Conservation (phyloP, 2,888 invertebrate genomes). For the Hydroisotoma schaefferi region DNA sequence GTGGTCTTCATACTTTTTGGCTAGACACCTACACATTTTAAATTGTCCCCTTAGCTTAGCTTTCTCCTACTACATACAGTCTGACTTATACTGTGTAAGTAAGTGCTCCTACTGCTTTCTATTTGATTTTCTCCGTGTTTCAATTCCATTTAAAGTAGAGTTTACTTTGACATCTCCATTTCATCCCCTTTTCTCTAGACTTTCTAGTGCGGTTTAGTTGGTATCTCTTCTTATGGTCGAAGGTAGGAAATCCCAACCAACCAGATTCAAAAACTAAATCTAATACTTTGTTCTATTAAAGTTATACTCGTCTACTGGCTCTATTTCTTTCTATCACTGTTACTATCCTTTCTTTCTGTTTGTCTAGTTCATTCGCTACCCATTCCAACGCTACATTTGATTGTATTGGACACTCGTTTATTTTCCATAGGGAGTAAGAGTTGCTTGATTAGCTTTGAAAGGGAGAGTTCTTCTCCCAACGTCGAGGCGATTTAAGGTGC, state of each 20-base stretch:
- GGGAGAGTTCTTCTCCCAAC: neutral
- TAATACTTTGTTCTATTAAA: too few relatives aligned
- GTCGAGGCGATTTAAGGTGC: neutral
- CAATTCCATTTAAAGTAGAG: constrained; percentile 1
- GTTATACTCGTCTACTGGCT: too few relatives aligned
- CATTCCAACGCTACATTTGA: neutral
- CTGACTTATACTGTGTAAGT: neutral
- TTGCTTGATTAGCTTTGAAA: constrained; percentile 3
- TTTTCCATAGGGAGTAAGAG: constrained; percentile 6
- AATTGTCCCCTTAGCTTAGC: constrained; percentile 5
- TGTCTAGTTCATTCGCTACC: too few relatives aligned
- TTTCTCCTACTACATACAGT: neutral
- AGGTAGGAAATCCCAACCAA: neutral
- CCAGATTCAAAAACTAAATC: too few relatives aligned
- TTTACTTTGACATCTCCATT: constrained; percentile 11
- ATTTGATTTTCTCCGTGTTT: constrained; percentile 1
- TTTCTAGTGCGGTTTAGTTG: neutral
- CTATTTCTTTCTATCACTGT: too few relatives aligned
- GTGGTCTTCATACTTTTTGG: too few relatives aligned
- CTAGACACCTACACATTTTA: too few relatives aligned
- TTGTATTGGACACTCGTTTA: constrained; percentile 3
- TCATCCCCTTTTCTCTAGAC: neutral
- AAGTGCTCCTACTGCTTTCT: neutral
- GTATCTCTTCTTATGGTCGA: neutral
- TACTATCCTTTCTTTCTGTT: too few relatives aligned